These are phyloP conservation scores for Leuctra nigra DNA, from an alignment of 2,888 invertebrate species.

Conservation along the genomic window DNA sequence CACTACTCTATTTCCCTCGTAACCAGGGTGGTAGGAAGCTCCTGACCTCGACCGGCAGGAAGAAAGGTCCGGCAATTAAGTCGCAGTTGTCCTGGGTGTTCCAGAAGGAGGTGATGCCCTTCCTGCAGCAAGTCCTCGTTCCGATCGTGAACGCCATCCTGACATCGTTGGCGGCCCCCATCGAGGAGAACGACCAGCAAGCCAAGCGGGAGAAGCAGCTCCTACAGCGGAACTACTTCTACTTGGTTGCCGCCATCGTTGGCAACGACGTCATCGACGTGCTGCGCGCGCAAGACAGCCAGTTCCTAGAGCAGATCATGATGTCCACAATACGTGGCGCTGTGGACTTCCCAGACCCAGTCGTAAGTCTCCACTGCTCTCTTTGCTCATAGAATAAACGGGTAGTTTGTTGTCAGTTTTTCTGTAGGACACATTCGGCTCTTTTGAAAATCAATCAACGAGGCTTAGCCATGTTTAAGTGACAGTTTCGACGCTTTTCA, in stretches of 20 bases:
- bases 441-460: too few relatives aligned
- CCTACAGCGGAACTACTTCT: slow-evolving; percentile 44
- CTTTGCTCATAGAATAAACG: too few relatives aligned
- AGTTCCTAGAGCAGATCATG: slow-evolving; percentile 39
- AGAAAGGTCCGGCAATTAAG: slow-evolving; percentile 10
- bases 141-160: slow-evolving; percentile 43
- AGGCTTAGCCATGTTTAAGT: too few relatives aligned
- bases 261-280: slow-evolving; percentile 44
- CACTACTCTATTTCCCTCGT: too few relatives aligned
- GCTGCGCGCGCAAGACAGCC: slow-evolving; percentile 34
- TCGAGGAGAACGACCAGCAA: slow-evolving; percentile 43
- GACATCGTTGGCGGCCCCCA: slow-evolving; percentile 38
- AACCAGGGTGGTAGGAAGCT: too few relatives aligned
- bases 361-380: slow-evolving; percentile 33
- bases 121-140: slow-evolving; percentile 44
- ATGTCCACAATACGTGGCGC: slow-evolving; percentile 45
- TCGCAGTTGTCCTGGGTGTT: slow-evolving; percentile 30
- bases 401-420: too few relatives aligned
- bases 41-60: too few relatives aligned
- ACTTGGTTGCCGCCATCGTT: slow-evolving; percentile 44
- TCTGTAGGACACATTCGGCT: too few relatives aligned
- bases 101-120: slow-evolving; percentile 45
- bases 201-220: slow-evolving; percentile 41
- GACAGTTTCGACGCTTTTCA: too few relatives aligned
- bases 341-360: slow-evolving; percentile 44